These are phyloP conservation scores for Noctua pronuba DNA, from an alignment of 2,888 invertebrate species.

Conservation along the genomic window DNA sequence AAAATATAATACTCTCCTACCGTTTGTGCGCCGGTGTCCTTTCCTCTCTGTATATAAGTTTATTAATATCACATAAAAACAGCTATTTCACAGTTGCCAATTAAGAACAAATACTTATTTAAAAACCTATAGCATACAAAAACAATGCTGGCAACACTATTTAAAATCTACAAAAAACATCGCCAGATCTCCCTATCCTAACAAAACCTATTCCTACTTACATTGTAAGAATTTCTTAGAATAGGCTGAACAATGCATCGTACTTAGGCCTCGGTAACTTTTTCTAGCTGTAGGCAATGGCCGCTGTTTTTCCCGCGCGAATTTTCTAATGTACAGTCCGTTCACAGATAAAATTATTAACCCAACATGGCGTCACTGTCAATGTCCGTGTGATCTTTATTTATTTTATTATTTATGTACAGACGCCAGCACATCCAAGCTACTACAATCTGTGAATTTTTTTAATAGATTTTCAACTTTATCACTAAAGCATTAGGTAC, in stretches of 20 bases:
- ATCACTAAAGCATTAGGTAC: no score
- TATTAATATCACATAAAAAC: background rate
- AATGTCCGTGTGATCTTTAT: background rate
- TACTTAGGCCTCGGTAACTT: slow-evolving; percentile 51
- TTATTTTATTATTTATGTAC: background rate
- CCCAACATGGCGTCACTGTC: background rate
- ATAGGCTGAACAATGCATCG: slow-evolving; percentile 64
- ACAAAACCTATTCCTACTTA: slow-evolving; percentile 53
- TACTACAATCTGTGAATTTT: no score
- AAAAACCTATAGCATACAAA: slow-evolving; percentile 13
- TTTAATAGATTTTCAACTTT: no score
- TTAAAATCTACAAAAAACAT: slow-evolving; percentile 25
- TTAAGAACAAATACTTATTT: background rate
- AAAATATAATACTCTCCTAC: no score
- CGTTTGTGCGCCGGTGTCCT: no score
- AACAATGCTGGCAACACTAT: slow-evolving; percentile 15
- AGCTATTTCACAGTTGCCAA: background rate
- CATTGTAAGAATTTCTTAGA: slow-evolving; percentile 61
- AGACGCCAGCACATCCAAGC: no score
- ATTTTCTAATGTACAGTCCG: slow-evolving; percentile 61
- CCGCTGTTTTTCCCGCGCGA: slow-evolving; percentile 59
- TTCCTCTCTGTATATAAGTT: no score
- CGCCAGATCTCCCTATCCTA: slow-evolving; percentile 42
- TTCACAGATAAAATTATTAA: background rate
- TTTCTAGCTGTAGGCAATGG: slow-evolving; percentile 62